These are phyloP conservation scores for Echinometra lucunter DNA, from an alignment of 53 echinoderm and acorn worm species.

Conservation along the genomic window DNA sequence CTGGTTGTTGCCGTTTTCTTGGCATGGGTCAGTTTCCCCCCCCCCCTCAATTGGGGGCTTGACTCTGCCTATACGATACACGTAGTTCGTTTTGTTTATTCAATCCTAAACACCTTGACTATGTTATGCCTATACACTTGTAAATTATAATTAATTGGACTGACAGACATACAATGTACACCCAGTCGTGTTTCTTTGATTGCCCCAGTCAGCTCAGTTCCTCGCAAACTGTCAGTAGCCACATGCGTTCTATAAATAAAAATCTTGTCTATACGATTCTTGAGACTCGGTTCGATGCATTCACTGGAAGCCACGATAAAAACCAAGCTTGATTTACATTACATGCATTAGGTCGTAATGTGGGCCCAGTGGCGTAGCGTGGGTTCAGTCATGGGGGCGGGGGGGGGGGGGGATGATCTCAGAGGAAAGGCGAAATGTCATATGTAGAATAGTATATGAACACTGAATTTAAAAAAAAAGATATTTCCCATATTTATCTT, in stretches of 20 bases:
- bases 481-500: too few species aligned
- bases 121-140: conserved; percentile 23
- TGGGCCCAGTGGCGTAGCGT: neutral
- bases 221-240: neutral
- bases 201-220: neutral
- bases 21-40: neutral
- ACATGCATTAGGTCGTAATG: neutral
- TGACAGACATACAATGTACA: too few species aligned
- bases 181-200: neutral
- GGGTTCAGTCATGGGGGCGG: neutral
- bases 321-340: neutral
- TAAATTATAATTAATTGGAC: conserved; percentile 34
- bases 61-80: neutral
- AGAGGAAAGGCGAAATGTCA: too few species aligned
- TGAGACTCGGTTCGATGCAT: neutral
- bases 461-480: too few species aligned
- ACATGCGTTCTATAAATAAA: neutral
- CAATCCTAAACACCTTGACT: neutral
- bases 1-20: too few species aligned
- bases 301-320: neutral
- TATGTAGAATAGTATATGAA: too few species aligned
- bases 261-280: neutral
- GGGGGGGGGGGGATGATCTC: neutral
- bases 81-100: neutral
- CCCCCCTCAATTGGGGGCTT: neutral